Evolutionary conservation across 2,797 vertebrate species (phyloP).

Genomic region (Poeciliopsis paucimaculata): DNA sequence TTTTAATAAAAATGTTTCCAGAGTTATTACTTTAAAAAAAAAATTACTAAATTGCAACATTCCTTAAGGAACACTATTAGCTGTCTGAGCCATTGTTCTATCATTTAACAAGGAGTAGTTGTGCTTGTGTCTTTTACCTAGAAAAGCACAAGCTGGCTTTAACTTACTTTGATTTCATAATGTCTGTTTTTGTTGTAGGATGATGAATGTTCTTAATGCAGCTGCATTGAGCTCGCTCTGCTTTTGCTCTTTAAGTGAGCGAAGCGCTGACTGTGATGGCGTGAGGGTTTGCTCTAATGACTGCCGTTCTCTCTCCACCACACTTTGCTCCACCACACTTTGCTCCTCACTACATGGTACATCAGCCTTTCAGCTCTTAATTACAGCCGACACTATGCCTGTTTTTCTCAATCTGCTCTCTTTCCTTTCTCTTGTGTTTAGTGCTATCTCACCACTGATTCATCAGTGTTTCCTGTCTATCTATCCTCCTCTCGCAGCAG

Average conservation of each 20-base stretch:
- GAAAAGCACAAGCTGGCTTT: neutral
- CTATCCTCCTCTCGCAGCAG: neutral
- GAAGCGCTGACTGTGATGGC: conserved; percentile 26
- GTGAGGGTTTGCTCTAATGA: conserved; percentile 25
- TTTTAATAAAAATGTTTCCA: neutral
- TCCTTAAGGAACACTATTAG: neutral
- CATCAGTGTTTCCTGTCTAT: conserved; percentile 24
- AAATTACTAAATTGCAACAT: neutral
- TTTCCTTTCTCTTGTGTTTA: conserved; percentile 15
- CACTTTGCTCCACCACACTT: conserved; percentile 45
- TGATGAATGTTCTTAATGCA: conserved; percentile 12
- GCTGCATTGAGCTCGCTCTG: conserved; percentile 10
- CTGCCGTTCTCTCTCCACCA: conserved; percentile 28
- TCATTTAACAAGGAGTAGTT: neutral
- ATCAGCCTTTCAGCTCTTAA: conserved; percentile 52
- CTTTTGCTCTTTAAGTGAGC: conserved; percentile 29
- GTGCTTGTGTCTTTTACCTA: neutral
- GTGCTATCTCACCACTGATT: conserved; percentile 30
- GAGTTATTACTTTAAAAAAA: neutral
- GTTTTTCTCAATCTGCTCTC: conserved; percentile 31
- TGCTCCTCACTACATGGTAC: conserved; percentile 33
- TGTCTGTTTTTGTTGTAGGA: conserved; percentile 5
- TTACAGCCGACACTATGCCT: conserved; percentile 45
- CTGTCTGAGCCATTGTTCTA: neutral
- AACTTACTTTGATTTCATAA: conserved; percentile 10